Conservation (phyloP, 2,888 invertebrate genomes). For the Acrocyrtus sp. region DNA sequence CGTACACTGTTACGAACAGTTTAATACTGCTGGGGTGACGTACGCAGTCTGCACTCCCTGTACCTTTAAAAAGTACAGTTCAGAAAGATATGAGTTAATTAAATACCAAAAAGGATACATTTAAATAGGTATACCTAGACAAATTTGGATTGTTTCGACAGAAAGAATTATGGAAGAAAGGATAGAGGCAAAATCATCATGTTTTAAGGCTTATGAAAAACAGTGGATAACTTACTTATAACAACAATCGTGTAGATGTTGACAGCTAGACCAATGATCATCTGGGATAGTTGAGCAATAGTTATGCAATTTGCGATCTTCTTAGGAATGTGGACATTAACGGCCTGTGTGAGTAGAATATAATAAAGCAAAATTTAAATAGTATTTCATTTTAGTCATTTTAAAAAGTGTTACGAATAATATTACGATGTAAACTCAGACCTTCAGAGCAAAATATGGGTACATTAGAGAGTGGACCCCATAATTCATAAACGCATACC, state of each 20-base stretch:
- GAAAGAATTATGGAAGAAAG: too few species aligned
- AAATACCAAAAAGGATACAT: too few species aligned
- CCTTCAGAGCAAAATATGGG: slow-evolving; percentile 82
- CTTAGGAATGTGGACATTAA: slow-evolving; percentile 85
- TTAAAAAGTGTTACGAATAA: not conserved
- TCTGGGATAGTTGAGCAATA: slow-evolving; percentile 87
- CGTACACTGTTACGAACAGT: slow-evolving; percentile 45
- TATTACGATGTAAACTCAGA: not conserved
- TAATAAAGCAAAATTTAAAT: not conserved
- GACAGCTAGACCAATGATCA: slow-evolving; percentile 90
- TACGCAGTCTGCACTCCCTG: slow-evolving; percentile 35
- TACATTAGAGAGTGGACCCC: slow-evolving; percentile 86
- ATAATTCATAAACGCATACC: slow-evolving; percentile 96
- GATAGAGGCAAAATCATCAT: too few species aligned
- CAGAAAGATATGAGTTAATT: too few species aligned
- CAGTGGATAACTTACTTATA: slow-evolving; percentile 31
- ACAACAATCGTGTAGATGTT: slow-evolving; percentile 86
- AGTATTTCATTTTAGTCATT: not conserved
- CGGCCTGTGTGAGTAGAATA: slow-evolving; percentile 70
- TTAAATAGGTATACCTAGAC: too few species aligned
- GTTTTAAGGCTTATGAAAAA: not conserved
- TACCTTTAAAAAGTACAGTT: slow-evolving; percentile 6
- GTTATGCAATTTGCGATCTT: slow-evolving; percentile 91
- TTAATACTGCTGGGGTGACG: slow-evolving; percentile 48
- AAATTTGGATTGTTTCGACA: too few species aligned